Base-by-base conservation (phyloP, 2,888 invertebrate species). In the Metallyticus violacea region DNA sequence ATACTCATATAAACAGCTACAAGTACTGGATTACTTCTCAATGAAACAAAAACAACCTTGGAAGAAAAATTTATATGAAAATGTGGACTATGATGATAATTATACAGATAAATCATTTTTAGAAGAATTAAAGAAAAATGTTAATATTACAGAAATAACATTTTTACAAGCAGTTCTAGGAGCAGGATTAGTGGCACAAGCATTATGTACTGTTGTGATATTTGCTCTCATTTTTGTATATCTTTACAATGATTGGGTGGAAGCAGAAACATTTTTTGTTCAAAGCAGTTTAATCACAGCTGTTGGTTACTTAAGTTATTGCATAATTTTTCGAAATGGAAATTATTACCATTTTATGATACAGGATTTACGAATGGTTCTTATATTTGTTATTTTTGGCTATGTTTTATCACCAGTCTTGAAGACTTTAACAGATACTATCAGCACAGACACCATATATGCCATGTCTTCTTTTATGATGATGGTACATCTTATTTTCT, bases 391-490 rank as follows among this genome's bases (percentile, higher is more conserved):
- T 1, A 94, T 96, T 0, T 96, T 98, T 90, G 98, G 98, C 1
- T 98, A 97, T 90, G 93, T 98, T 85, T 93, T 99, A 87, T 98
- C 99, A 0, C 99, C 99, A 0, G 94, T 99, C 26, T 92, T 99
- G 62, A 97, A 99, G 91, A 99, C 98, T 0, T 93, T 99, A 84
- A 99, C 99, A 0, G 97, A 98, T 91, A 98, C 99, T 0, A 97
- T 99, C 2, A 98, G 98, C 90, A 99, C 99, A 0, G 99, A 99
- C 91, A 99, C 99, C 0, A 99, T 99, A 90, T 99, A 98, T 90
- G 97, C 98, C 1, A 97, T 97, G 94, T 95, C 99, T 26, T 95
- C 96, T 26, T 93, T 97, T 22, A 97, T 98, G 95, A 95, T 99
- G 93, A 90, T 97, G 0, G 92, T 97, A 0, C 99, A 99, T 93